Evolutionary conservation across 2,797 vertebrate species (phyloP).

Genomic region (Mormyrops attenuatus): DNA sequence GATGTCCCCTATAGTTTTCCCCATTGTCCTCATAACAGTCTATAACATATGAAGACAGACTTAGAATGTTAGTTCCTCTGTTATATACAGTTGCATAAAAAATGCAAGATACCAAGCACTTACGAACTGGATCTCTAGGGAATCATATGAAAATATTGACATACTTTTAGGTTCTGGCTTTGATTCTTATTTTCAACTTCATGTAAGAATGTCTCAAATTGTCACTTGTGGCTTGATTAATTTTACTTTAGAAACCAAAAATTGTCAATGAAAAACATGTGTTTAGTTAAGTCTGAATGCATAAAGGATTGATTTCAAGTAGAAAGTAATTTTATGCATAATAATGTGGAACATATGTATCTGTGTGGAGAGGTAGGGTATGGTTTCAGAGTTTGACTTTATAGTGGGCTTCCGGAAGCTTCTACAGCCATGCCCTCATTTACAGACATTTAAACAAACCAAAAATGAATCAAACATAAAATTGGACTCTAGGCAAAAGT

Average conservation of each 20-base stretch:
- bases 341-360: background rate
- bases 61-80: background rate
- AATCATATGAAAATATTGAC: conserved; percentile 4
- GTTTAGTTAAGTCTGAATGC: background rate
- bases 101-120: background rate
- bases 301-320: background rate
- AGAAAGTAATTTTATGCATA: conserved; percentile 1
- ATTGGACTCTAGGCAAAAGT: background rate
- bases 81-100: background rate
- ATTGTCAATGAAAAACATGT: conserved; percentile 28
- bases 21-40: conserved; percentile 88
- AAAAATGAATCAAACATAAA: background rate
- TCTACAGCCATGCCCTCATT: background rate
- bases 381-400: background rate
- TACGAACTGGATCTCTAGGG: background rate
- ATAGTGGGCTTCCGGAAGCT: background rate
- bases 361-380: background rate
- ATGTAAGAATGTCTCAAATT: background rate
- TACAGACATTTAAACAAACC: background rate
- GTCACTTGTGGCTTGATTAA: conserved; percentile 45
- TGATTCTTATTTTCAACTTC: background rate
- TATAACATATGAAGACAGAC: conserved; percentile 40
- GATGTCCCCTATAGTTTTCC: conserved; percentile 76
- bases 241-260: conserved; percentile 39
- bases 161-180: conserved; percentile 18